These are phyloP conservation scores for Eonycteris spelaea DNA, from an alignment of 2,113 vertebrate genomes.

Conservation along the genomic window DNA sequence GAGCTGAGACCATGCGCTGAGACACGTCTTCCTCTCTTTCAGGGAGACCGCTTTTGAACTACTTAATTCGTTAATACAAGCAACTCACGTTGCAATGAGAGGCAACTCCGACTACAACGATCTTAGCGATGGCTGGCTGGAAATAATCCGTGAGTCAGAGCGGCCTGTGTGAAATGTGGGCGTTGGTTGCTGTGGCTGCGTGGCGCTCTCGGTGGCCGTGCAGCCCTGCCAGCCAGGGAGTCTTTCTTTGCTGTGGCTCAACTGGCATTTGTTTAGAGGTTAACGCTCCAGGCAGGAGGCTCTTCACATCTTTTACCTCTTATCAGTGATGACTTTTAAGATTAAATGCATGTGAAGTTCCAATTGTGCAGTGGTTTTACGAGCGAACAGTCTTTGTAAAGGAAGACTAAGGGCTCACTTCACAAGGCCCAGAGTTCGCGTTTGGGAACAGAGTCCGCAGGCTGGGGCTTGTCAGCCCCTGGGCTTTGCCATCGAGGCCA, in stretches of 20 bases:
- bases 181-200: neutral
- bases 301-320: neutral
- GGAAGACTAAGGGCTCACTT: neutral
- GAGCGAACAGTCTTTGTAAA: neutral
- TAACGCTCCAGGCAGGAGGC: neutral
- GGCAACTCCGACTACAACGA: conserved; percentile 83
- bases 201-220: rapidly evolving
- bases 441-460: neutral
- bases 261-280: neutral
- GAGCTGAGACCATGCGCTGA: neutral
- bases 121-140: conserved; percentile 85
- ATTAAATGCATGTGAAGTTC: neutral
- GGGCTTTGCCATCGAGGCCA: neutral
- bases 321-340: neutral
- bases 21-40: conserved; percentile 38
- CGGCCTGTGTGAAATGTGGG: rapidly evolving
- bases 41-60: conserved; percentile 83
- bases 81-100: conserved; percentile 85
- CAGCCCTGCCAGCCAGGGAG: rapidly evolving
- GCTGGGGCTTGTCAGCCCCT: neutral
- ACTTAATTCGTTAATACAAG: conserved; percentile 82
- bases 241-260: neutral
- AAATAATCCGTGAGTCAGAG: conserved; percentile 88
- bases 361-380: neutral
- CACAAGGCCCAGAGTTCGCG: neutral